Base-by-base conservation (phyloP, 2,113 vertebrate genomes). In the Manacus vitellinus region DNA sequence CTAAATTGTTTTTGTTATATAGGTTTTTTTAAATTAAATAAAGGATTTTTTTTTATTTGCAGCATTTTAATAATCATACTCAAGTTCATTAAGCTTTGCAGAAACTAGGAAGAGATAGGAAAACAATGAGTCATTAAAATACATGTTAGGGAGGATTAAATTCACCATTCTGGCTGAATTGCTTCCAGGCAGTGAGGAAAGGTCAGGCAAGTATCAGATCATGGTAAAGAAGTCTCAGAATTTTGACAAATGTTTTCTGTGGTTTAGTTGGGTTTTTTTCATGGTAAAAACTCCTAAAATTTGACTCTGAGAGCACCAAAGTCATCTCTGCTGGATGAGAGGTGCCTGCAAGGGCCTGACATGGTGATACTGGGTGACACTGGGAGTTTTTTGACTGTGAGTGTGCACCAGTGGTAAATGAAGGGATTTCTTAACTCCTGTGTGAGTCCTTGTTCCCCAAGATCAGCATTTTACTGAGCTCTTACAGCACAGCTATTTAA, bases 51-150 rank as follows among this genome's bases (percentile, higher is more conserved):
- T 55, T 37, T 79, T 58, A 7, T 91, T 80, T 84, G 14, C 21
- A 15, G 5, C 22, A 13, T 85, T 88, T 90, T 93, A 83, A 83
- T 94, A 83, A 85, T 73, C 10, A 12, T 59, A 49, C 30, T 93
- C 9, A 70, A 88, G 59, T 83, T 59, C 67, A 71, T 92, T 92
- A 88, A 77, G 71, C 59, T 88, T 92, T 82, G 35, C 22, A 39
- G 66, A 81, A 90, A 66, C n/a, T 62, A 62, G 56, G 67, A 84
- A 61, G 80, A 85, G 76, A 73, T 18, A 83, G 46, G 71, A 80
- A 74, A 83, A 94, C 75, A 96, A 39, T 80, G 93, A 96, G 46
- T 89, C 94, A 88, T 85, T 93, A 83, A 90, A 94, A 88, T 92
- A 80, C 35, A 77, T 47, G 52, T 71, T 88, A 39, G 67, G 44